A percentile compares a stretch with the other conserved stretches of the same genome.
phyloP scores from a whole-genome alignment of 2,797 vertebrate genomes.

The Knipowitschia caucasica region DNA sequence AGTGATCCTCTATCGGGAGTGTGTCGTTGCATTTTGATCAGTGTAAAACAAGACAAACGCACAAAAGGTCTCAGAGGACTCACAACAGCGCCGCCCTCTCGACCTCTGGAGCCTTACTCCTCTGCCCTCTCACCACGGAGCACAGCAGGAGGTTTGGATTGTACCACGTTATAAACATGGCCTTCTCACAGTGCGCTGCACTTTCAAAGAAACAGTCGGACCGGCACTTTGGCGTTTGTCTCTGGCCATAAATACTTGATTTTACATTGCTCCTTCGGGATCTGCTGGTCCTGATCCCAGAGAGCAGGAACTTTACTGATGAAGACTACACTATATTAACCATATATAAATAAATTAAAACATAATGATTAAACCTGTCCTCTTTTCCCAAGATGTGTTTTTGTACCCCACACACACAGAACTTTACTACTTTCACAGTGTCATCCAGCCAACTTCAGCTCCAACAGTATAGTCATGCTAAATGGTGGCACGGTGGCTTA shows the following conservation, averaged over 20 bases:
- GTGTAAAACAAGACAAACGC: neutral
- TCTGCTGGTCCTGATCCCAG: slow-evolving; percentile 55
- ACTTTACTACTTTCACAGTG: too few species aligned
- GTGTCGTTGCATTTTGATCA: too few species aligned
- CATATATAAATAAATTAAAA: too few species aligned
- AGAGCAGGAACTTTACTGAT: too few species aligned
- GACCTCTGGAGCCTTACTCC: slow-evolving; percentile 29
- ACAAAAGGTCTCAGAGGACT: slow-evolving; percentile 17
- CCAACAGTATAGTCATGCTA: too few species aligned
- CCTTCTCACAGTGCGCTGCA: slow-evolving; percentile 21
- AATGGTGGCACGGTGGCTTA: too few species aligned
- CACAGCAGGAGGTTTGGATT: slow-evolving; percentile 41
- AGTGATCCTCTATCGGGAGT: too few species aligned
- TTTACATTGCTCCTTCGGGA: slow-evolving; percentile 42
- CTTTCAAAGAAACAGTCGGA: slow-evolving; percentile 15
- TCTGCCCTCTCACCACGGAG: slow-evolving; percentile 37
- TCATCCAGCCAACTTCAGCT: too few species aligned
- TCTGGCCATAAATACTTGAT: slow-evolving; percentile 63
- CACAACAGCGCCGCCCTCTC: slow-evolving; percentile 6
- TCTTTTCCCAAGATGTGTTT: too few species aligned
- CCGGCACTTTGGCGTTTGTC: slow-evolving; percentile 49
- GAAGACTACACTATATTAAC: too few species aligned
- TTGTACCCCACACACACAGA: too few species aligned
- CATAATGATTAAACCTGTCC: slow-evolving; percentile 34
- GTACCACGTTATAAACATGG: slow-evolving; percentile 37